Percentiles rank a stretch among this genome's conserved stretches.
Conservation (phyloP, 2,888 invertebrate species). For the Allolobophora icterica region DNA sequence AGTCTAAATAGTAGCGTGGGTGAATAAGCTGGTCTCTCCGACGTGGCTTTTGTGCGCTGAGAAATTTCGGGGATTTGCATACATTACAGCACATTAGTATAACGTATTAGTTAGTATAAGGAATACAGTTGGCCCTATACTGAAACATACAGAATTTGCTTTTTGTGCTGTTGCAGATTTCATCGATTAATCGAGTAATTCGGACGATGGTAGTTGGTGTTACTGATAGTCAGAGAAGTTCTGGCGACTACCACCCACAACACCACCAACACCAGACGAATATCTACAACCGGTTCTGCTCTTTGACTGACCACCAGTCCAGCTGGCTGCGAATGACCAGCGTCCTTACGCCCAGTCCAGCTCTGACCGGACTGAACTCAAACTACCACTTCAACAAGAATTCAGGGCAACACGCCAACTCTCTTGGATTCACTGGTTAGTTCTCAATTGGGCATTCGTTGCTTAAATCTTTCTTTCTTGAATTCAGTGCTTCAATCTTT, state of each 20-base stretch:
- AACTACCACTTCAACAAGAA: neutral
- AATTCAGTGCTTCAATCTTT: too few species aligned
- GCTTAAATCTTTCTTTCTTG: neutral
- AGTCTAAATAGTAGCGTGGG: too few species aligned
- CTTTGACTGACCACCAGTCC: neutral
- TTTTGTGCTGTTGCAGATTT: neutral
- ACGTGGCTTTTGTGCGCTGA: too few species aligned
- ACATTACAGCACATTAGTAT: too few species aligned
- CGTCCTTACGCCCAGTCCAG: neutral
- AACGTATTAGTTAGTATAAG: too few species aligned
- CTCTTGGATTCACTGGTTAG: neutral
- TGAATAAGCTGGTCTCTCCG: too few species aligned
- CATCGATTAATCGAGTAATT: neutral
- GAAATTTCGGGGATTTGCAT: too few species aligned
- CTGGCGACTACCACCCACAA: neutral
- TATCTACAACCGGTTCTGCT: conserved; percentile 17
- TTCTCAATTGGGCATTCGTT: neutral
- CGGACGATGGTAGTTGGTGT: neutral
- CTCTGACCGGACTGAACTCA: neutral
- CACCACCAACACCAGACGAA: neutral
- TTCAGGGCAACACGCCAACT: conserved; percentile 4
- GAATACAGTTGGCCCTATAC: too few species aligned
- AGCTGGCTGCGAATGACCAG: conserved; percentile 17
- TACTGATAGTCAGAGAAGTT: neutral
- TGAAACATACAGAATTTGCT: neutral